Evolutionary conservation across 1,140 invertebrate genomes (phyloP).

Genomic region (Helicoverpa zea): DNA sequence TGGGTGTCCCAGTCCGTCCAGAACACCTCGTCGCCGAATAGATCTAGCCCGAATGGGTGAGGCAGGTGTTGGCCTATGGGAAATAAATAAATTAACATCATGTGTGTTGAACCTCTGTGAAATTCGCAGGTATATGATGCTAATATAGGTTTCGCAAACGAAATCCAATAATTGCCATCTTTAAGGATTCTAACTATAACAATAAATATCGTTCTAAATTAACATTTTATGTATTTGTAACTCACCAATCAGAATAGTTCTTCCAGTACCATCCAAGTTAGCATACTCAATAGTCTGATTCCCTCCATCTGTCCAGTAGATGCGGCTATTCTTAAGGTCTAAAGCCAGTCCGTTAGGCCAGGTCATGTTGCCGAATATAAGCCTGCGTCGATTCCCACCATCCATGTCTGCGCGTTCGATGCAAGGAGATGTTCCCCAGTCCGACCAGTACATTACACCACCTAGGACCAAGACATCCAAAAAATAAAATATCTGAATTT

Average conservation of each 20-base stretch:
- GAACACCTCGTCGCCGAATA: slow-evolving; percentile 94
- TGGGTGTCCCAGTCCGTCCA: slow-evolving; percentile 95
- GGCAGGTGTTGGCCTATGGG: slow-evolving; percentile 89
- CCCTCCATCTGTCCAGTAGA: slow-evolving; percentile 95
- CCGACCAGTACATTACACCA: slow-evolving; percentile 95
- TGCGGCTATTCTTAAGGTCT: slow-evolving; percentile 90
- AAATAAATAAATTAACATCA: too few relatives aligned
- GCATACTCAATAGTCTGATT: slow-evolving; percentile 94
- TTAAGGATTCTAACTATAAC: too few relatives aligned
- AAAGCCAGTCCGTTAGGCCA: slow-evolving; percentile 95
- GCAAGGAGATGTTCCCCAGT: slow-evolving; percentile 93
- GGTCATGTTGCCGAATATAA: slow-evolving; percentile 91
- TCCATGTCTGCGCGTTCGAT: slow-evolving; percentile 97
- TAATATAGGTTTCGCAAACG: too few relatives aligned
- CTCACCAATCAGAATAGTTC: slow-evolving; percentile 90
- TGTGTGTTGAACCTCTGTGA: too few relatives aligned
- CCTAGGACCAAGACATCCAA: slow-evolving; percentile 73
- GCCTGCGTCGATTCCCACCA: slow-evolving; percentile 89
- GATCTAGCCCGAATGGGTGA: slow-evolving; percentile 95
- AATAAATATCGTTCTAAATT: too few relatives aligned
- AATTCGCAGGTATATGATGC: too few relatives aligned
- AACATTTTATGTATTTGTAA: too few relatives aligned
- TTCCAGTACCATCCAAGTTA: slow-evolving; percentile 92
- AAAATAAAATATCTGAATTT: background rate
- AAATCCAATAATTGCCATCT: too few relatives aligned